A percentile compares a stretch with the other conserved stretches of the same genome.
These are phyloP conservation scores for Laothoe populi DNA, from an alignment of 2,888 invertebrate species.

Conservation along the genomic window DNA sequence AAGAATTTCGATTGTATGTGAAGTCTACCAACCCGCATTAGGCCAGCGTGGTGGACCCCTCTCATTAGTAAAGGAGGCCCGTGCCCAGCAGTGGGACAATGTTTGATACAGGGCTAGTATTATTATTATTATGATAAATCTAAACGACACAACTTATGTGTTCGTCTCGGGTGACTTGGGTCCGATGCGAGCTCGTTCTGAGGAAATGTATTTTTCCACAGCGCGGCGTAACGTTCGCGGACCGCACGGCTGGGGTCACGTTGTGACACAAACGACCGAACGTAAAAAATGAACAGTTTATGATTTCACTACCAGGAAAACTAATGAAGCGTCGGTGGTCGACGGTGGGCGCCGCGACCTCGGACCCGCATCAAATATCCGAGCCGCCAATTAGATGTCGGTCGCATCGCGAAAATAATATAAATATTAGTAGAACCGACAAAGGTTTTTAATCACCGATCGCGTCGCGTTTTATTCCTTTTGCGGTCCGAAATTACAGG, in stretches of 20 bases:
- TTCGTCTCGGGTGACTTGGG: slow-evolving; percentile 30
- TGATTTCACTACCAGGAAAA: slow-evolving; percentile 80
- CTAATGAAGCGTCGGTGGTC: slow-evolving; percentile 79
- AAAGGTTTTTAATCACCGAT: slow-evolving; percentile 85
- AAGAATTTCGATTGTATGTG: too few relatives aligned
- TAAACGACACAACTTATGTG: slow-evolving; percentile 42
- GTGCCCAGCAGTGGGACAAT: too few relatives aligned
- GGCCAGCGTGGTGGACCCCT: too few relatives aligned
- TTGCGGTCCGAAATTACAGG: slow-evolving; percentile 85
- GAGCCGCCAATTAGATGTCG: slow-evolving; percentile 82
- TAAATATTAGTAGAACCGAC: slow-evolving; percentile 86
- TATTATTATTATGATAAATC: too few relatives aligned
- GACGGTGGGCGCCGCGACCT: slow-evolving; percentile 55
- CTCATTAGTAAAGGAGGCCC: too few relatives aligned
- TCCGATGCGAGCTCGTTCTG: slow-evolving; percentile 39
- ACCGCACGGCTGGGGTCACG: slow-evolving; percentile 61
- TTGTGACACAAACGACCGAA: slow-evolving; percentile 66
- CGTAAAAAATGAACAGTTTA: slow-evolving; percentile 75
- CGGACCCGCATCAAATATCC: slow-evolving; percentile 72
- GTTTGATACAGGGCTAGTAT: too few relatives aligned
- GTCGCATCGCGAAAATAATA: slow-evolving; percentile 81
- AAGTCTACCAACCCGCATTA: too few relatives aligned
- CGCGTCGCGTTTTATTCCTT: slow-evolving; percentile 79
- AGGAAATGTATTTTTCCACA: slow-evolving; percentile 64
- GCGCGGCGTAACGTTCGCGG: slow-evolving; percentile 27